phyloP scores from a whole-genome alignment of 2,888 invertebrate species.

The Caenorhabditis japonica region DNA sequence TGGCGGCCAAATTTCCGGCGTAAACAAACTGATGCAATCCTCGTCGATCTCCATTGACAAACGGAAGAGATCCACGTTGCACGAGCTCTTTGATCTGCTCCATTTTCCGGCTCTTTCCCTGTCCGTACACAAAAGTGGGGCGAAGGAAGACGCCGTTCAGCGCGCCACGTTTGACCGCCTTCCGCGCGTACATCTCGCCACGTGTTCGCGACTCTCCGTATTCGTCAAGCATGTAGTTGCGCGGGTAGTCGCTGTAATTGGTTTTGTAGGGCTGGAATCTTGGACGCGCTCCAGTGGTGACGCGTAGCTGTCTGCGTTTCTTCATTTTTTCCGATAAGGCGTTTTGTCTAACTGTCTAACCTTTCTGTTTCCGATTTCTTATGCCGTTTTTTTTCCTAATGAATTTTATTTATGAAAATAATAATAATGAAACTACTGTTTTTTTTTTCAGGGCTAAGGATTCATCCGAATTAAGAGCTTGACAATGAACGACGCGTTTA shows the following conservation, averaged over 20 bases:
- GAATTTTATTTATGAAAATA: too few species aligned
- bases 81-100: conserved; percentile 57
- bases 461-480: not conserved
- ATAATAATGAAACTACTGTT: not conserved
- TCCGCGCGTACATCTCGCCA: conserved; percentile 70
- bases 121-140: conserved; percentile 70
- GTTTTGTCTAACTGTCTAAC: too few species aligned
- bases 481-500: not conserved
- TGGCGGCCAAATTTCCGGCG: conserved; percentile 68
- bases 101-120: conserved; percentile 58
- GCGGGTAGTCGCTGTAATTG: conserved; percentile 62
- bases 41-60: conserved; percentile 64
- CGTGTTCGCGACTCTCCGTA: conserved; percentile 71
- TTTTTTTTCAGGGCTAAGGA: too few species aligned
- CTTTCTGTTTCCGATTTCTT: too few species aligned
- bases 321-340: too few species aligned
- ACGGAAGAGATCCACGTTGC: conserved; percentile 56
- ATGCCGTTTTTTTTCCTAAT: too few species aligned
- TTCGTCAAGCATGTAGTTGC: conserved; percentile 68
- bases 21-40: conserved; percentile 75
- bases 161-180: conserved; percentile 37
- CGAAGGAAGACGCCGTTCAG: conserved; percentile 68
- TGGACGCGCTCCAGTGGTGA: too few species aligned
- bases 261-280: too few species aligned
- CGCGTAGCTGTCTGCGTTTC: too few species aligned